Evolutionary conservation across 2,888 invertebrate genomes (phyloP).

Genomic region (Nesidiocoris tenuis): DNA sequence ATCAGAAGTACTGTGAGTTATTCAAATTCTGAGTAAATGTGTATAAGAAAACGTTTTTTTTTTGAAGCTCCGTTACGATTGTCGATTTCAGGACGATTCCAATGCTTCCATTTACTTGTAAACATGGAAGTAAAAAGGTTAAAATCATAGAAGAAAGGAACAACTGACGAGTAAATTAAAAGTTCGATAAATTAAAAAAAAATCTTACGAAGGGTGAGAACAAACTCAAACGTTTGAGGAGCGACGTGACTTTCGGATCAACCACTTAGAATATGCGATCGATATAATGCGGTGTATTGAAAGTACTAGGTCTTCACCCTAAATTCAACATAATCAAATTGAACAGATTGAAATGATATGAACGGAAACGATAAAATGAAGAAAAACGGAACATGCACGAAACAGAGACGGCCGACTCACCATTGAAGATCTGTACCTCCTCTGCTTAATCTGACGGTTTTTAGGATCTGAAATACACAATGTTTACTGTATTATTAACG

Average conservation of each 20-base stretch:
- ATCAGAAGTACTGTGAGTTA: too few relatives aligned
- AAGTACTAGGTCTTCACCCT: constrained; percentile 74
- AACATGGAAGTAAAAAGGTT: too few relatives aligned
- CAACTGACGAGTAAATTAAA: too few relatives aligned
- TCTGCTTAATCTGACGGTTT: constrained; percentile 91
- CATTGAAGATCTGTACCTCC: constrained; percentile 97
- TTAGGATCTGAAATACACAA: constrained; percentile 83
- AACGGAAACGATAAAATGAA: constrained; percentile 47
- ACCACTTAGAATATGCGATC: constrained; percentile 56
- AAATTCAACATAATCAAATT: constrained; percentile 54
- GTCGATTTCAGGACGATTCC: too few relatives aligned
- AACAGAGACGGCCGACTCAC: constrained; percentile 74
- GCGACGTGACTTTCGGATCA: constrained; percentile 35
- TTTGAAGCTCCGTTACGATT: too few relatives aligned
- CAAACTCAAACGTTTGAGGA: constrained; percentile 36
- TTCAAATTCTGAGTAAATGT: too few relatives aligned
- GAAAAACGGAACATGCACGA: constrained; percentile 5
- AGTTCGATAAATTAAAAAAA: too few relatives aligned
- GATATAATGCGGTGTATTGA: constrained; percentile 78
- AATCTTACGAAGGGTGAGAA: constrained; percentile 41
- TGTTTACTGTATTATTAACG: background rate
- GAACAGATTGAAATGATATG: constrained; percentile 22
- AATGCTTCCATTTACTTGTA: too few relatives aligned
- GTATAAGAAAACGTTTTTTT: background rate
- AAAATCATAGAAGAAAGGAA: constrained; percentile 41